These are phyloP conservation scores for Fregetta grallaria DNA, from an alignment of 2,113 vertebrate species.

Conservation along the genomic window DNA sequence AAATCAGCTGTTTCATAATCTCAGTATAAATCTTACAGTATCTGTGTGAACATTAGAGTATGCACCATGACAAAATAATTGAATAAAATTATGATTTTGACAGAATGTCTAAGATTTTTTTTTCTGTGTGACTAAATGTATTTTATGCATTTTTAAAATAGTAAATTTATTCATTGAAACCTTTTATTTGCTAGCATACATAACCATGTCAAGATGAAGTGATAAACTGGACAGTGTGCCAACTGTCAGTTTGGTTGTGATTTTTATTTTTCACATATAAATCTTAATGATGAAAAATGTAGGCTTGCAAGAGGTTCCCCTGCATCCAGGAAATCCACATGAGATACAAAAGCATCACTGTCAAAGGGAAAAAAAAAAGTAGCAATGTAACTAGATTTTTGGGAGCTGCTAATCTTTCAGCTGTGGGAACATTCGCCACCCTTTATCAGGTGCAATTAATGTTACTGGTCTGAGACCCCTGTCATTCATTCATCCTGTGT, in stretches of 20 bases:
- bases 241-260: background rate
- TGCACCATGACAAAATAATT: background rate
- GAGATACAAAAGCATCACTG: background rate
- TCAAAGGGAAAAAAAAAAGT: background rate
- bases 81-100: background rate
- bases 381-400: background rate
- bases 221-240: background rate
- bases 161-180: background rate
- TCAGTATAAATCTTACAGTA: background rate
- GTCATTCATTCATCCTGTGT: background rate
- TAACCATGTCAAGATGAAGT: background rate
- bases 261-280: background rate
- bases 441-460: background rate
- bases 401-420: background rate
- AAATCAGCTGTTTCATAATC: background rate
- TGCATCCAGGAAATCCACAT: background rate
- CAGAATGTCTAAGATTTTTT: background rate
- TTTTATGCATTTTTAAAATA: background rate
- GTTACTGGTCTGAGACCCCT: background rate
- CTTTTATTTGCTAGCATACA: background rate
- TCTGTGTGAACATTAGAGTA: background rate
- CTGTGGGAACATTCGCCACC: background rate
- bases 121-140: background rate
- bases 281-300: background rate
- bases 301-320: background rate